These are phyloP conservation scores for Megalonaias nervosa DNA, from an alignment of 1,140 invertebrate genomes.

Conservation along the genomic window DNA sequence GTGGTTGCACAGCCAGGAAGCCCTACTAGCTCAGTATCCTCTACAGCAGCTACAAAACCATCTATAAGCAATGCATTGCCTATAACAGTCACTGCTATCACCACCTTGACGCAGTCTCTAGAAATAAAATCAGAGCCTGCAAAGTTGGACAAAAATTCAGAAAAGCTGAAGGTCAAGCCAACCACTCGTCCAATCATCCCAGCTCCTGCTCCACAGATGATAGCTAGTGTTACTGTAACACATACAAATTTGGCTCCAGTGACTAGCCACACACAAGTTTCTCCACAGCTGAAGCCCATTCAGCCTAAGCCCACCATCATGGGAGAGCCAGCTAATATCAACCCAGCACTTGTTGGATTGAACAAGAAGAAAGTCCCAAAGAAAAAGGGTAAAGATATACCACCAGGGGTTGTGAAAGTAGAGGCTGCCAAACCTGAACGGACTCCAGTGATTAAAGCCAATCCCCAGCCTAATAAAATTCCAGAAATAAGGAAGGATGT, in stretches of 20 bases:
- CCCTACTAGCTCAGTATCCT: slow-evolving; percentile 18
- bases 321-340: slow-evolving; percentile 63
- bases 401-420: slow-evolving; percentile 4
- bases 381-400: slow-evolving; percentile 70
- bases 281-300: slow-evolving; percentile 68
- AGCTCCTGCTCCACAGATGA: slow-evolving; percentile 51
- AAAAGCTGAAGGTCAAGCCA: slow-evolving; percentile 23
- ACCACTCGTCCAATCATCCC: slow-evolving; percentile 64
- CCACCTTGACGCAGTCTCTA: slow-evolving; percentile 10
- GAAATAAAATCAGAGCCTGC: slow-evolving; percentile 31
- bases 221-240: slow-evolving; percentile 45
- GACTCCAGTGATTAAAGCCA: slow-evolving; percentile 65
- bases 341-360: slow-evolving; percentile 64
- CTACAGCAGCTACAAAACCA: slow-evolving; percentile 20
- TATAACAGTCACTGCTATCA: slow-evolving; percentile 36
- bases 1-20: slow-evolving; percentile 32
- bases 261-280: slow-evolving; percentile 49
- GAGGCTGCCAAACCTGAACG: slow-evolving; percentile 46
- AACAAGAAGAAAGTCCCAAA: slow-evolving; percentile 66
- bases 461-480: slow-evolving; percentile 45
- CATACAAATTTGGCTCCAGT: slow-evolving; percentile 52
- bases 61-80: slow-evolving; percentile 16
- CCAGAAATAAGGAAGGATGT: no score
- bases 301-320: slow-evolving; percentile 71
- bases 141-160: background rate